Evolutionary conservation across 2,888 invertebrate species (phyloP).

Genomic region (Enchytraeus crypticus): DNA sequence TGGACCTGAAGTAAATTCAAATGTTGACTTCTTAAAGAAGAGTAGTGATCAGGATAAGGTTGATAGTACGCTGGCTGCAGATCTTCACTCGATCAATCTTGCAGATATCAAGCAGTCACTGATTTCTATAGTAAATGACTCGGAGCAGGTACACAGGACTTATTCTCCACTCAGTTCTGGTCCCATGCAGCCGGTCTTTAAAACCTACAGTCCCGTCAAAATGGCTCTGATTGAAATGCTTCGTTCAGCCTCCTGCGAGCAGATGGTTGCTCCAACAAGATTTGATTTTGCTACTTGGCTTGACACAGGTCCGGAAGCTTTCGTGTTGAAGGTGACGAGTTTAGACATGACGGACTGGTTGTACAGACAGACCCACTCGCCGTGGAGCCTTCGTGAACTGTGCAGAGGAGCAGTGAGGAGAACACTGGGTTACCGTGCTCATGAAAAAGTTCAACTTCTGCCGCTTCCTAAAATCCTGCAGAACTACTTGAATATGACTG

Average conservation of each 20-base stretch:
- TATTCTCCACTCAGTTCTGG: neutral
- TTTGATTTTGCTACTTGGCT: slow-evolving; percentile 18
- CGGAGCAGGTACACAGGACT: neutral
- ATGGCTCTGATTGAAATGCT: slow-evolving; percentile 17
- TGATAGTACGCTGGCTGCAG: neutral
- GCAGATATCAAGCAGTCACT: too few species aligned
- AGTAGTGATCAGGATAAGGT: too few species aligned
- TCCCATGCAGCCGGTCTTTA: slow-evolving; percentile 2
- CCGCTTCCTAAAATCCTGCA: slow-evolving; percentile 1
- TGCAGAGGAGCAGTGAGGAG: slow-evolving; percentile 10
- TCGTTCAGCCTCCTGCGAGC: slow-evolving; percentile 2
- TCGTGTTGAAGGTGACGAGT: slow-evolving; percentile 15
- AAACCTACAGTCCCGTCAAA: slow-evolving; percentile 18
- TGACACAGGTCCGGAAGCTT: slow-evolving; percentile 15
- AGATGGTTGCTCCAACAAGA: slow-evolving; percentile 10
- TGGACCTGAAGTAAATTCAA: neutral
- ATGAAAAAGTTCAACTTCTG: slow-evolving; percentile 12
- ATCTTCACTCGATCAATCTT: neutral
- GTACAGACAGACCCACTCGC: slow-evolving; percentile 7
- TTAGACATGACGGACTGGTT: slow-evolving; percentile 15
- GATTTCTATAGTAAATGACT: too few species aligned
- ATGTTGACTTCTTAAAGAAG: neutral
- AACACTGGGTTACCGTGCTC: slow-evolving; percentile 12
- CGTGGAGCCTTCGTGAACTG: slow-evolving; percentile 12
- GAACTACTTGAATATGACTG: slow-evolving; percentile 13